A percentile compares a stretch with the other conserved stretches of the same genome.
Conservation (phyloP, 2,888 invertebrate species). For the Automeris io region DNA sequence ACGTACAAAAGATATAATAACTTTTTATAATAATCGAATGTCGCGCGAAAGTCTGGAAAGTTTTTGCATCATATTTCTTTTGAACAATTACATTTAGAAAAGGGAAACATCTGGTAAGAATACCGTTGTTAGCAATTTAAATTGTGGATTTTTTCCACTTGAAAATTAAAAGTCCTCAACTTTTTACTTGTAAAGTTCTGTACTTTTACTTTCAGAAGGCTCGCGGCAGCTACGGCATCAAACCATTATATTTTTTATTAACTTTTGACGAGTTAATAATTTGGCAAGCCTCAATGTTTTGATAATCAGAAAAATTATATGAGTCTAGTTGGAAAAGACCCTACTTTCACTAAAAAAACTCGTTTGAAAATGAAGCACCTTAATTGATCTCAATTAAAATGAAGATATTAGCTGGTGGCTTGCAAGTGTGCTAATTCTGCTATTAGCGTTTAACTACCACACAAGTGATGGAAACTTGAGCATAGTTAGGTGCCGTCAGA, state of each 20-base stretch:
- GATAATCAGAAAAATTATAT: too few relatives aligned
- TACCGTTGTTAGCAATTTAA: background rate
- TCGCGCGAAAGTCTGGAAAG: background rate
- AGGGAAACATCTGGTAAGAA: background rate
- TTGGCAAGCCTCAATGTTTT: background rate
- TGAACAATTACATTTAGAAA: background rate
- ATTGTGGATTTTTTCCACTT: background rate
- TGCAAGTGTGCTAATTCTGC: background rate
- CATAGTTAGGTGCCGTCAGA: background rate
- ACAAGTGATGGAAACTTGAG: background rate
- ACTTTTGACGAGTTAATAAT: background rate
- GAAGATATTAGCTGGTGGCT: too few relatives aligned
- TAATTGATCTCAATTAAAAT: too few relatives aligned
- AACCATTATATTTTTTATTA: background rate
- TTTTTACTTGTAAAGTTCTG: background rate
- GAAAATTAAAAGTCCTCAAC: background rate
- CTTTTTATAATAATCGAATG: background rate
- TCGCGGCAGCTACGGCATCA: background rate
- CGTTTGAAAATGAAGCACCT: too few relatives aligned
- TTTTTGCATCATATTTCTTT: background rate
- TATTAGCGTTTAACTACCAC: background rate
- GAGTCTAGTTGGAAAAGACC: too few relatives aligned
- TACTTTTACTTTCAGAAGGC: background rate
- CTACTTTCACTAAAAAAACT: too few relatives aligned
- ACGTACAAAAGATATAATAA: too few relatives aligned